Base-by-base conservation (phyloP, 1,140 invertebrate species). In the Frieseomelitta varia region DNA sequence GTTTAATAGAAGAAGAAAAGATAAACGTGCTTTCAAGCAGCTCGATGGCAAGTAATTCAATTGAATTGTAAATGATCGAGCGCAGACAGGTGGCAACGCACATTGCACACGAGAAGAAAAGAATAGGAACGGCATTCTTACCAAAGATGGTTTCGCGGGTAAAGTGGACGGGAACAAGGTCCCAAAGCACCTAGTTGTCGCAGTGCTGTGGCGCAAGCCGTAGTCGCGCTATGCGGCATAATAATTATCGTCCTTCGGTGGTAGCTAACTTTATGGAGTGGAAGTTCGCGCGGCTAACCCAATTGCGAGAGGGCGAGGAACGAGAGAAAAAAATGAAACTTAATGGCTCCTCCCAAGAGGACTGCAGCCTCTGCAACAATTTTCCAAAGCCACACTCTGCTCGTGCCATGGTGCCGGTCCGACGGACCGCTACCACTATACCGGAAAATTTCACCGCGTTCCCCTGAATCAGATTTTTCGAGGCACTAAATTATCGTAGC, bases 201-300 rank as follows among this genome's bases (percentile, higher is more conserved):
- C 88, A 89, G 73, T 85, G 84, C 71, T 80, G 76, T 72, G 63
- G 79, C 79, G 80, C 86, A 87, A 87, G 65, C 79, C 78, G 74
- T 47, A 80, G 77, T 75, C 80, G 84, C 79, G 87, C 77, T 89
- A 89, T 89, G 87, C 87, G 88, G 88, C 87, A 88, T 89, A 89
- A 88, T 89, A 89, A 89, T 89, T 89, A 88, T 86, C 85, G 88
- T 88, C 79, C 84, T 89, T 89, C 87, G 84, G 87, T 88, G 80
- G 73, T 85, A 80, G 84, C 86, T 88, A 88, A 88, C 87, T 88
- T 88, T 81, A 78, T 47, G 75, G 58, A 86, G 84, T 73, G 75
- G 72, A 89, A 89, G 84, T 89, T 89, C 88, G 84, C 88, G 61
- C 76, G 47, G 76, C 84, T 88, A 89, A 89, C 80, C 83, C 79